phyloP scores from a whole-genome alignment of 53 echinoderm and acorn worm genomes.

The Holothuria scabra region DNA sequence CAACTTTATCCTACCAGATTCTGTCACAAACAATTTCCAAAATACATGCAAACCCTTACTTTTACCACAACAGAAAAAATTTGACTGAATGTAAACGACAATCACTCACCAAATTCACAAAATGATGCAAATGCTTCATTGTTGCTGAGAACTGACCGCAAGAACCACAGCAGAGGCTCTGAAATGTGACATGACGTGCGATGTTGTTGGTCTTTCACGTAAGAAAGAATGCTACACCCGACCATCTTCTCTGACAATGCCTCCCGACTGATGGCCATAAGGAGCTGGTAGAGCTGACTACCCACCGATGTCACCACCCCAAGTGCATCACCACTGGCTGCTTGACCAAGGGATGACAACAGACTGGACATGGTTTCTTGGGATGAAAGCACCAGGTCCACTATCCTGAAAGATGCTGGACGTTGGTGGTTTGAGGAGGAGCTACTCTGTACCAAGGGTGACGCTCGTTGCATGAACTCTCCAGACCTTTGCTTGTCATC shows the following conservation, averaged over 20 bases:
- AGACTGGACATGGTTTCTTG: conserved; percentile 83
- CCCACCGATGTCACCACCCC: conserved; percentile 57
- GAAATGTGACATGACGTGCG: conserved; percentile 48
- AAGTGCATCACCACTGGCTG: conserved; percentile 78
- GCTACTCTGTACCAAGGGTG: conserved; percentile 22
- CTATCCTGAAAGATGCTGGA: conserved; percentile 63
- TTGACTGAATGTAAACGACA: not conserved
- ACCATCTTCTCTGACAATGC: conserved; percentile 85
- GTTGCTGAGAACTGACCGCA: conserved; percentile 72
- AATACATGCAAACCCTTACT: too few relatives aligned
- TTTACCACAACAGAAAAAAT: too few relatives aligned
- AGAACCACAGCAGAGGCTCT: conserved; percentile 93
- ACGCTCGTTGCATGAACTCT: conserved; percentile 47
- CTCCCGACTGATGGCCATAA: conserved; percentile 77
- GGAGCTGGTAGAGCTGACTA: conserved; percentile 85
- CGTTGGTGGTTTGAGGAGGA: conserved; percentile 49
- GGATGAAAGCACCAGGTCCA: conserved; percentile 88
- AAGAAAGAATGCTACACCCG: conserved; percentile 74
- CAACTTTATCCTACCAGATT: too few relatives aligned
- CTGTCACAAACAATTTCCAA: too few relatives aligned
- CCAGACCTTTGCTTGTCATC: conserved; percentile 93
- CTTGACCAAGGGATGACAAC: conserved; percentile 80
- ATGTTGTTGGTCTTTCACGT: conserved; percentile 52
- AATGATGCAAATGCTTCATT: conserved; percentile 79
- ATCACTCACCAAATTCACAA: conserved; percentile 88